Conservation (phyloP, 2,797 vertebrate species). For the Calcarius lapponicus region DNA sequence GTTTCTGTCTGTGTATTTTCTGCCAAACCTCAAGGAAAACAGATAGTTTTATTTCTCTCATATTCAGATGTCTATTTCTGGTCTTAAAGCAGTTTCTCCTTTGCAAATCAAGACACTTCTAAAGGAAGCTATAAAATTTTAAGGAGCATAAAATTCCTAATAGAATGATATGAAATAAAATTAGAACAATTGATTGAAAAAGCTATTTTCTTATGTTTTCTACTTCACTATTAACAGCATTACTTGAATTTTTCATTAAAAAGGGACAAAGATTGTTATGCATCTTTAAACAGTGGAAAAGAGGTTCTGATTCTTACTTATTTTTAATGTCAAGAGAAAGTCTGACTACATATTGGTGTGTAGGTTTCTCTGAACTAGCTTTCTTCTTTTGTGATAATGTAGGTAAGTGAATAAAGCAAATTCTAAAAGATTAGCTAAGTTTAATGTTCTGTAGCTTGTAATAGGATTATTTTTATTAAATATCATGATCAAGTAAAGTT, state of each 20-base stretch:
- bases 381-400: not conserved
- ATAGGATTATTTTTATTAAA: not conserved
- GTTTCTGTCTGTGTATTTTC: not conserved
- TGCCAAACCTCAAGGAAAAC: not conserved
- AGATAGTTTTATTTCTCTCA: not conserved
- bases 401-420: not conserved
- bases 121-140: constrained; percentile 32
- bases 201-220: constrained; percentile 29
- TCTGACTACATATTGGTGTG: not conserved
- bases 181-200: constrained; percentile 29
- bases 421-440: not conserved
- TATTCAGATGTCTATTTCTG: not conserved
- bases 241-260: not conserved
- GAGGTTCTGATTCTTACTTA: not conserved
- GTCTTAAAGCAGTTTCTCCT: not conserved
- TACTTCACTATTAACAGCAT: not conserved
- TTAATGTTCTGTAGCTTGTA: not conserved
- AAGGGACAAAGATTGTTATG: not conserved
- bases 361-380: not conserved
- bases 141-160: not conserved
- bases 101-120: not conserved
- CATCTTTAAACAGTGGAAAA: not conserved
- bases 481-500: not conserved
- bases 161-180: constrained; percentile 29
- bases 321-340: not conserved